These are phyloP conservation scores for Oryzias woworae DNA, from an alignment of 2,113 vertebrate genomes.

Conservation along the genomic window DNA sequence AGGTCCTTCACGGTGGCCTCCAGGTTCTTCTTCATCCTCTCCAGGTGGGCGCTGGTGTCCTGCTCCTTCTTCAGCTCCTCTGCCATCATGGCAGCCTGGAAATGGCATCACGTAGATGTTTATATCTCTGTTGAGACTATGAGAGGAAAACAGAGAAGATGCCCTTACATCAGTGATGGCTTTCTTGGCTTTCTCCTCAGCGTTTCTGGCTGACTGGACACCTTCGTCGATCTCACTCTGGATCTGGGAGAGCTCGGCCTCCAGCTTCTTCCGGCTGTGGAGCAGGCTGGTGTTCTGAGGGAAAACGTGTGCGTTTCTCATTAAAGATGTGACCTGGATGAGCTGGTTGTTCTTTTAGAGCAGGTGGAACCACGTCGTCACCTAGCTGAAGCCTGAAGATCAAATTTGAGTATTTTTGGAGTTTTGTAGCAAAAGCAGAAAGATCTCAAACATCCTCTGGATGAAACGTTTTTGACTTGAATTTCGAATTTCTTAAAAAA, in stretches of 20 bases:
- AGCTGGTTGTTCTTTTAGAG: too few species aligned
- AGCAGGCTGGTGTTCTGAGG: slow-evolving; percentile 67
- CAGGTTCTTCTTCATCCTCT: slow-evolving; percentile 69
- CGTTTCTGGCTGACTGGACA: slow-evolving; percentile 73
- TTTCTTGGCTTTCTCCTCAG: slow-evolving; percentile 78
- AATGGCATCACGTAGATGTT: too few species aligned
- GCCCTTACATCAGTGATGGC: slow-evolving; percentile 65
- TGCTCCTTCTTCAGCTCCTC: slow-evolving; percentile 64
- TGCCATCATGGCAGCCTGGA: slow-evolving; percentile 80
- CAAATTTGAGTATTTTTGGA: too few species aligned
- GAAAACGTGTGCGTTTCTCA: neutral
- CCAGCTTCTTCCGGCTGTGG: slow-evolving; percentile 62
- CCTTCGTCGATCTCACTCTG: slow-evolving; percentile 53
- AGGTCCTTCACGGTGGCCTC: slow-evolving; percentile 58
- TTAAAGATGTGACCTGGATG: too few species aligned
- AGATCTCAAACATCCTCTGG: too few species aligned
- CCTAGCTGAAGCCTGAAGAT: too few species aligned
- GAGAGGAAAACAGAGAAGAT: too few species aligned
- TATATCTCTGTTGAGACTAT: too few species aligned
- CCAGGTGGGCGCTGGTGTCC: slow-evolving; percentile 62
- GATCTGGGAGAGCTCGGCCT: slow-evolving; percentile 44
- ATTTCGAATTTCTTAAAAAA: too few species aligned
- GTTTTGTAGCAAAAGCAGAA: too few species aligned
- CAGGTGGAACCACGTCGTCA: too few species aligned
- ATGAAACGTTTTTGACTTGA: too few species aligned